Percentiles rank a stretch among this genome's conserved stretches.
These are phyloP conservation scores for Ditylenchus dipsaci DNA, from an alignment of 1,140 invertebrate genomes.

Conservation along the genomic window DNA sequence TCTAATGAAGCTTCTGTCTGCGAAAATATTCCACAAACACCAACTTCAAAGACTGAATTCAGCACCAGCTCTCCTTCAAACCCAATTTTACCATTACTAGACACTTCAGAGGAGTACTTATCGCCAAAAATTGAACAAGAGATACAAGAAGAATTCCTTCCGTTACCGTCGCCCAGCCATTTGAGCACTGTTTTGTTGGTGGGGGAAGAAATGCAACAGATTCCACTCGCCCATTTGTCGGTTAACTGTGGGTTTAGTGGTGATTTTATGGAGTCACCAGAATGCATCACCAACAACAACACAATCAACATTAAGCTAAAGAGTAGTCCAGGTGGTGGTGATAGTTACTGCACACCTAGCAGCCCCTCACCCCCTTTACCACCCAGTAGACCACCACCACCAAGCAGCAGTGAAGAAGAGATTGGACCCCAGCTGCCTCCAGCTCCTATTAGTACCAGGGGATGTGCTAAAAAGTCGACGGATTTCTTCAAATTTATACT, in stretches of 20 bases:
- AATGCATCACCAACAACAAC: constrained; percentile 5
- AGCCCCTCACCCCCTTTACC: constrained; percentile 8
- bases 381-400: constrained; percentile 3
- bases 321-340: neutral
- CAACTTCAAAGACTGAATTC: neutral
- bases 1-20: neutral
- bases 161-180: neutral
- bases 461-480: neutral
- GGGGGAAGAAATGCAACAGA: neutral
- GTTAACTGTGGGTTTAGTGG: neutral
- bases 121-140: neutral
- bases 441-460: neutral
- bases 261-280: neutral
- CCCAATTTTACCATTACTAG: neutral
- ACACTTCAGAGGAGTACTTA: neutral
- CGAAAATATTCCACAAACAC: neutral
- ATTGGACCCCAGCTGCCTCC: neutral
- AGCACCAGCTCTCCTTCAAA: neutral
- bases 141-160: neutral
- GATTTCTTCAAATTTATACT: constrained; percentile 38
- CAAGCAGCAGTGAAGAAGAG: neutral
- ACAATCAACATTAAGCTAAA: neutral
- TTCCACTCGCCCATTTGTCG: neutral
- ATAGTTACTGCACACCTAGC: neutral
- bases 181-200: constrained; percentile 1